Conservation (phyloP, 2,113 vertebrate species). For the Falcunculus frontatus region DNA sequence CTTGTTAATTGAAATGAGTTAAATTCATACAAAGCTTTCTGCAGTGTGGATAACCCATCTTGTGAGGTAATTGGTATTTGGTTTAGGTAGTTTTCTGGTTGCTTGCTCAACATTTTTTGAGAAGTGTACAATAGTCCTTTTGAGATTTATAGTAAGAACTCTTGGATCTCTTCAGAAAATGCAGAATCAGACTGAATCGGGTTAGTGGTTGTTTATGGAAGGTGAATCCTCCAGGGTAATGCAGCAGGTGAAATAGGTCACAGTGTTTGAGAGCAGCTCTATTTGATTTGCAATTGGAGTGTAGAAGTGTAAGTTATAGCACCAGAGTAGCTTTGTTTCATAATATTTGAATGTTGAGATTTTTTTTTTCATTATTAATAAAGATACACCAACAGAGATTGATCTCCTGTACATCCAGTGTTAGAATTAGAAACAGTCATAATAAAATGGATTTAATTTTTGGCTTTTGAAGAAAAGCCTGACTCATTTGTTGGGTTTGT, state of each 20-base stretch:
- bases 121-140: neutral
- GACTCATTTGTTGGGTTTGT: slow-evolving; percentile 1
- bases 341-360: neutral
- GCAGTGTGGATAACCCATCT: neutral
- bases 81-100: neutral
- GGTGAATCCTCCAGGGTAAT: slow-evolving; percentile 16
- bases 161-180: slow-evolving; percentile 23
- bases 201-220: slow-evolving; percentile 50
- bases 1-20: slow-evolving; percentile 34
- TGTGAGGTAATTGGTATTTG: neutral
- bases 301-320: neutral
- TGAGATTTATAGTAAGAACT: slow-evolving; percentile 6
- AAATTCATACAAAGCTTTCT: neutral
- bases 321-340: neutral
- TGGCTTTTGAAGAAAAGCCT: neutral
- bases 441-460: neutral
- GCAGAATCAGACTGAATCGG: neutral
- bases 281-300: slow-evolving; percentile 8
- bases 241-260: slow-evolving; percentile 20
- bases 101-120: neutral
- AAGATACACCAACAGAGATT: neutral
- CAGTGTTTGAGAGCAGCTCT: slow-evolving; percentile 4
- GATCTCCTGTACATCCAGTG: neutral
- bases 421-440: slow-evolving; percentile 5
- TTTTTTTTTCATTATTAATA: neutral